These are phyloP conservation scores for Graptemys geographica DNA, from an alignment of 2,797 vertebrate genomes.

Conservation along the genomic window DNA sequence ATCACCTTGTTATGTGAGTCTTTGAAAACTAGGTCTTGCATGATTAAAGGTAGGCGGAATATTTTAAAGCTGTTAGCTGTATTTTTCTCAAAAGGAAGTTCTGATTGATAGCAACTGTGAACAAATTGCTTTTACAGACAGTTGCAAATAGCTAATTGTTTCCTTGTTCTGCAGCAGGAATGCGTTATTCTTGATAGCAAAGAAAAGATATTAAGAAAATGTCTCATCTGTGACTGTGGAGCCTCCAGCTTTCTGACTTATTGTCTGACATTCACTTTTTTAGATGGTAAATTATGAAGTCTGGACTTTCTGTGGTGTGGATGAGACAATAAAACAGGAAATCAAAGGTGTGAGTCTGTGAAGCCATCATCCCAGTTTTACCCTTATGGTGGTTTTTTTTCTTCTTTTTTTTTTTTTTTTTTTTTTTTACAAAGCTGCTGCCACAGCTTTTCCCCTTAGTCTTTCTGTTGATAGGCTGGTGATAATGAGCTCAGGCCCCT, in stretches of 20 bases:
- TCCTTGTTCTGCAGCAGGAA: not conserved
- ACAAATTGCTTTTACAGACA: not conserved
- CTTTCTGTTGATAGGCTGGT: not conserved
- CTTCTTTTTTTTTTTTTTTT: not conserved
- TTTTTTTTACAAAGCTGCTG: not conserved
- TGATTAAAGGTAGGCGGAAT: not conserved
- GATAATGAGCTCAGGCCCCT: not conserved
- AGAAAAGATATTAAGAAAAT: not conserved
- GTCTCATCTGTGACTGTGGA: not conserved
- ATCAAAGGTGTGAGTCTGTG: not conserved
- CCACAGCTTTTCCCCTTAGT: not conserved
- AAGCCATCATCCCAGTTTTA: not conserved
- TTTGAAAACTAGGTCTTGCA: not conserved
- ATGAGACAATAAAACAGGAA: not conserved
- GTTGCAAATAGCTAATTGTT: conserved; percentile 8
- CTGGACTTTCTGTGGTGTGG: not conserved
- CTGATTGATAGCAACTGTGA: not conserved
- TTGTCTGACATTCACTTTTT: not conserved
- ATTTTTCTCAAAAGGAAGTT: not conserved
- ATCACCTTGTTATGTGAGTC: not conserved
- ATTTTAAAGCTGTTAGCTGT: not conserved
- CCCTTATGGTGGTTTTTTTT: not conserved
- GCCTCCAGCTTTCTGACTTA: not conserved
- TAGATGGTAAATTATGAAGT: not conserved
- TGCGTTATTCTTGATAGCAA: not conserved